Percentiles rank a stretch among this genome's conserved stretches.
Evolutionary conservation across 2,888 invertebrate species (phyloP).

Genomic region (Cryptus viduatorius): DNA sequence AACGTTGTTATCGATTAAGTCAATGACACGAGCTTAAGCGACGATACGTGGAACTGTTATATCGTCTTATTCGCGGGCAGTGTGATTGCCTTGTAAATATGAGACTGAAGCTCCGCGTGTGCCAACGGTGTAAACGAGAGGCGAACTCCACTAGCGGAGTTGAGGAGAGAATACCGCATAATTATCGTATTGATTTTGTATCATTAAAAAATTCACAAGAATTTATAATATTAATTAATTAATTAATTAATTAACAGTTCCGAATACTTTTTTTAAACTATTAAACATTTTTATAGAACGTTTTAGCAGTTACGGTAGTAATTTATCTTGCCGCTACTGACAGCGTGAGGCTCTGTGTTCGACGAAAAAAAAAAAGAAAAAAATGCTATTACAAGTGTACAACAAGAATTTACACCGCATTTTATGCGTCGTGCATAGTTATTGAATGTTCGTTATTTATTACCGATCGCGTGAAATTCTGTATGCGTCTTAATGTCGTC

Average conservation of each 20-base stretch:
- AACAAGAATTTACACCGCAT: slow-evolving; percentile 35
- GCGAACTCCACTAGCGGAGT: slow-evolving; percentile 27
- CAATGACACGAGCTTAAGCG: slow-evolving; percentile 42
- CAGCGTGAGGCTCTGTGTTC: slow-evolving; percentile 7
- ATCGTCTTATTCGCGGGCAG: slow-evolving; percentile 31
- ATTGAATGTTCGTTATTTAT: slow-evolving; percentile 70
- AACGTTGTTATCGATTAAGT: slow-evolving; percentile 10
- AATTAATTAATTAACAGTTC: neutral
- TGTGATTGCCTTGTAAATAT: slow-evolving; percentile 56
- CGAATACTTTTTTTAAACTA: neutral
- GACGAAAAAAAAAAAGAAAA: slow-evolving; percentile 2
- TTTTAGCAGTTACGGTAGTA: slow-evolving; percentile 2
- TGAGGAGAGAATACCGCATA: slow-evolving; percentile 38
- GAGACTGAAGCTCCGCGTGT: slow-evolving; percentile 65
- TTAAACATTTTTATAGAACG: slow-evolving; percentile 13
- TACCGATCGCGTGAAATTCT: slow-evolving; percentile 49
- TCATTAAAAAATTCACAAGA: slow-evolving; percentile 8
- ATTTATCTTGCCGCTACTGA: neutral
- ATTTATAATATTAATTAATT: slow-evolving; percentile 10
- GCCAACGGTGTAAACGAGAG: slow-evolving; percentile 34
- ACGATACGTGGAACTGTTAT: slow-evolving; percentile 27
- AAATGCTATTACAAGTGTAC: slow-evolving; percentile 13
- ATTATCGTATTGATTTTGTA: slow-evolving; percentile 39
- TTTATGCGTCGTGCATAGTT: slow-evolving; percentile 41
- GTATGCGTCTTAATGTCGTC: neutral